Base-by-base conservation (phyloP, 2,797 vertebrate species). In the Macrochelys suwanniensis region DNA sequence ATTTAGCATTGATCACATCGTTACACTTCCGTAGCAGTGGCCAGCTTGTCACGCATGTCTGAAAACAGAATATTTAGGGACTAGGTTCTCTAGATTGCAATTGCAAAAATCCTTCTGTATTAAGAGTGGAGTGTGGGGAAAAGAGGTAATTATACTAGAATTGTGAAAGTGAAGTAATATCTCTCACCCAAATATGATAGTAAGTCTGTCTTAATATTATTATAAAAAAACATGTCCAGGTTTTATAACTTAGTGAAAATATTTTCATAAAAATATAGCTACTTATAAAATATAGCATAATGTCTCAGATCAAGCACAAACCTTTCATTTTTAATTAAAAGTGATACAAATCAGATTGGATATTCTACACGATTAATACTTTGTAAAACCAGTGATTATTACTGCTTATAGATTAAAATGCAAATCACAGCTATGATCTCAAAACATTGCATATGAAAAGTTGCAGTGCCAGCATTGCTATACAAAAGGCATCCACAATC, bases 21-120 rank as follows among this genome's bases (percentile, higher is more conserved):
- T 98, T 99, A 87, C 98, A 99, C 95, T 99, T 99, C 97, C 98
- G 98, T 84, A 99, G 98, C 97, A 99, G 90, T 2, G 97, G 98
- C 99, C 99, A 99, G 89, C 97, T 99, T 97, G 96, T 94, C 47
- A 97, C 97, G 97, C 98, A 99, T 53, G 98, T 98, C 99, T 99
- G 97, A 93, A 97, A 96, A 90, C 47, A 95, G 84, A 89, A 83
- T 42, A 88, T 51, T 81, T n/a, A 85, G 76, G 95, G 61, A 88
- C 47, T 2, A 90, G 37, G n/a, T 94, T 89, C 56, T 82, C 15
- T 12, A 80, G 77, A 54, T 10, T 23, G 54, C 54, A 6, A 93
- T 90, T 88, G 90, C 80, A 54, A 94, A 95, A 98, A 95, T 87
- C 49, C 86, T 56, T 31, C 11, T 54, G 26, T 21, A 56, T 6